Conservation (phyloP, 1,140 invertebrate genomes). For the Lordiphosa mommai region DNA sequence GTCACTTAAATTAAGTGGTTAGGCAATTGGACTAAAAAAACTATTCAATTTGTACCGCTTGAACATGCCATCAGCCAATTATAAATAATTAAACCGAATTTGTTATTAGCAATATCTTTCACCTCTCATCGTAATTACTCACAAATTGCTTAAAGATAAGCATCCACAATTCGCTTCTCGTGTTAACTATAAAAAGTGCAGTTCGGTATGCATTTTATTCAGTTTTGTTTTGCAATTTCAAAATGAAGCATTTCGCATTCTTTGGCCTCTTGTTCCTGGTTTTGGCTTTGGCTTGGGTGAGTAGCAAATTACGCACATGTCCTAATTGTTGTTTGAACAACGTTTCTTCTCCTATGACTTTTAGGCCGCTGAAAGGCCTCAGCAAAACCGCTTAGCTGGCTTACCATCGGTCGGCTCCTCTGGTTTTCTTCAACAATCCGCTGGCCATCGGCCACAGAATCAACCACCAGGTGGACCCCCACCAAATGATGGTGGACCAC, state of each 20-base stretch:
- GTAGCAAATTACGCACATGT: neutral
- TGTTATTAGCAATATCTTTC: no score
- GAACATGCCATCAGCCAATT: no score
- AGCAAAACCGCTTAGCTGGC: neutral
- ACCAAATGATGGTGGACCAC: constrained; percentile 7
- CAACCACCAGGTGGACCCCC: neutral
- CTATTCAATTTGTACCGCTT: no score
- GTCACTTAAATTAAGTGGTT: no score
- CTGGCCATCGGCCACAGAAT: constrained; percentile 13
- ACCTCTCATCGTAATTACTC: constrained; percentile 9
- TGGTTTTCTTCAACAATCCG: constrained; percentile 1
- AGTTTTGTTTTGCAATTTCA: constrained; percentile 13
- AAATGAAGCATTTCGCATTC: constrained; percentile 58
- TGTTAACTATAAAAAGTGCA: constrained; percentile 30
- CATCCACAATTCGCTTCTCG: neutral
- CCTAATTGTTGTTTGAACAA: neutral
- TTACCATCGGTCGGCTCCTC: neutral
- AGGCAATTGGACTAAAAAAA: no score
- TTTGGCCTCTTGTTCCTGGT: constrained; percentile 43
- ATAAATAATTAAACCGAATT: no score
- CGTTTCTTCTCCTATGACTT: constrained; percentile 6
- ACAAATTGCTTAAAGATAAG: constrained; percentile 18
- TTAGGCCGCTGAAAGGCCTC: constrained; percentile 18
- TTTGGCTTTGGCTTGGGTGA: constrained; percentile 48
- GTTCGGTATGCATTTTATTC: constrained; percentile 1